phyloP scores from a whole-genome alignment of 1,140 invertebrate genomes.

The Formica exsecta region DNA sequence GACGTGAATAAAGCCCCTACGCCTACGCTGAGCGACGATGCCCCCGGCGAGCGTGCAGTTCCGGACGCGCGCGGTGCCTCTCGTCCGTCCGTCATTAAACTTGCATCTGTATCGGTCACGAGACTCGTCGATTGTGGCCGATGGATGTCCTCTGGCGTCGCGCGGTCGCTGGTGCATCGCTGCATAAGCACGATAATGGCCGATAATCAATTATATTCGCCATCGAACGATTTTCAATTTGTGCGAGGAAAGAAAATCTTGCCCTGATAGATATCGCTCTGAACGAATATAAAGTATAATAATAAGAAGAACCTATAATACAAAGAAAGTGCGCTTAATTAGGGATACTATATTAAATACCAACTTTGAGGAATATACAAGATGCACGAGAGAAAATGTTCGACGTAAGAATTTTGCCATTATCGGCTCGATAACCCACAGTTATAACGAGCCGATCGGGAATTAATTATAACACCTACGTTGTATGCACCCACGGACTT shows the following conservation, averaged over 20 bases:
- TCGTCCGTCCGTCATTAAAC: slow-evolving; percentile 53
- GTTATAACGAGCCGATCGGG: slow-evolving; percentile 33
- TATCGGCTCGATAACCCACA: not conserved
- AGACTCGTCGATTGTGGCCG: slow-evolving; percentile 51
- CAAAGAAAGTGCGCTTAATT: no score
- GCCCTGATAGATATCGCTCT: no score
- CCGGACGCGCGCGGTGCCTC: slow-evolving; percentile 20
- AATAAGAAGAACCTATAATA: no score
- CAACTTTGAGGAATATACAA: no score
- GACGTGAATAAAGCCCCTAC: slow-evolving; percentile 57
- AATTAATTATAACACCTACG: slow-evolving; percentile 21
- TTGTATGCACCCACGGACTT: slow-evolving; percentile 10
- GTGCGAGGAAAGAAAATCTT: not conserved
- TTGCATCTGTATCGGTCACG: slow-evolving; percentile 70
- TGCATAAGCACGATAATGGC: slow-evolving; percentile 3
- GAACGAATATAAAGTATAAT: no score
- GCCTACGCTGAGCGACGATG: slow-evolving; percentile 42
- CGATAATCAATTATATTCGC: slow-evolving; percentile 43
- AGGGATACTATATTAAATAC: no score
- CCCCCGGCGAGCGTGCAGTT: slow-evolving; percentile 34
- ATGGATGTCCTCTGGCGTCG: slow-evolving; percentile 4
- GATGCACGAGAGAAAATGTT: no score
- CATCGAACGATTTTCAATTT: slow-evolving; percentile 46
- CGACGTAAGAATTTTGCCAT: no score
- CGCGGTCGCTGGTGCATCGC: not conserved